Conservation (phyloP, 2,888 invertebrate species). For the Ochropacha duplaris region DNA sequence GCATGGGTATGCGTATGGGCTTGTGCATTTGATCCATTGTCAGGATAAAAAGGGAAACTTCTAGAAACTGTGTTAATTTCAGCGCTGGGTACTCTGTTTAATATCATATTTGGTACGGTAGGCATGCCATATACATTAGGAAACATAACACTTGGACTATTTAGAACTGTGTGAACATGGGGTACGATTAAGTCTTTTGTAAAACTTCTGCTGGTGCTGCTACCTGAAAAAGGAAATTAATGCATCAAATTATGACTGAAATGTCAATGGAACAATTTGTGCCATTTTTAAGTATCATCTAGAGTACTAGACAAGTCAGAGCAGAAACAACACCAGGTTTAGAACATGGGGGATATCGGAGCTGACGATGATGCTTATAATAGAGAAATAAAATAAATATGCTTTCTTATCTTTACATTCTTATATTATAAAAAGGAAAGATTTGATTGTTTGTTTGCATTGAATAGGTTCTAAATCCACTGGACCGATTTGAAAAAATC, state of each 20-base stretch:
- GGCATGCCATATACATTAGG: background rate
- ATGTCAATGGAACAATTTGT: too few species aligned
- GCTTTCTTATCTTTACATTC: too few species aligned
- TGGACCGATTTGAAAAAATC: too few species aligned
- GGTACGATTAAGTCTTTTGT: background rate
- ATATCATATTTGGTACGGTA: background rate
- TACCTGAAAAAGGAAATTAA: background rate
- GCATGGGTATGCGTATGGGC: background rate
- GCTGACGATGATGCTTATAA: too few species aligned
- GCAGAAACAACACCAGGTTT: too few species aligned
- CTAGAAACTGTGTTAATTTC: background rate
- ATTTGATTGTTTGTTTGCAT: too few species aligned
- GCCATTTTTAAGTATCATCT: too few species aligned
- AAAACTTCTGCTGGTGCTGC: background rate
- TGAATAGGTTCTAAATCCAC: too few species aligned
- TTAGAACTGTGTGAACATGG: background rate
- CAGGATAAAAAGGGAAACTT: background rate
- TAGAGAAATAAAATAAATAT: too few species aligned
- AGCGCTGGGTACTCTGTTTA: background rate
- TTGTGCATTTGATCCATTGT: background rate
- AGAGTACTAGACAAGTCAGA: too few species aligned
- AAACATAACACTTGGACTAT: background rate
- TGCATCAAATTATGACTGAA: background rate
- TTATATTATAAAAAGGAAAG: too few species aligned
- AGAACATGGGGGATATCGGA: too few species aligned